These are phyloP conservation scores for Aplocera efformata DNA, from an alignment of 2,888 invertebrate species.

Conservation along the genomic window DNA sequence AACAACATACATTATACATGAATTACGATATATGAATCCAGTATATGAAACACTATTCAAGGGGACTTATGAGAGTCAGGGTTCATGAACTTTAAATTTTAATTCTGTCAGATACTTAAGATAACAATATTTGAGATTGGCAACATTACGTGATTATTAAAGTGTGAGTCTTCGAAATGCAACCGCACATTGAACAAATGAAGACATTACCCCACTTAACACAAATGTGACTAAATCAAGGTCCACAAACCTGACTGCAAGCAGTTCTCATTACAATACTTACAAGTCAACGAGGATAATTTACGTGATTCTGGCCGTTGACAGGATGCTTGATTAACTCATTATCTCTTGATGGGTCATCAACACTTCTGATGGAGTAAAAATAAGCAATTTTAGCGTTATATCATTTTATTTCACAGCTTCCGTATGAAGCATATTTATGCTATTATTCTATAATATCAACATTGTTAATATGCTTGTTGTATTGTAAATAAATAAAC, in stretches of 20 bases:
- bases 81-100: no score
- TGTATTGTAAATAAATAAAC: no score
- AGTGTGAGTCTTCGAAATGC: no score
- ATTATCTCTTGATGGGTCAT: constrained; percentile 45
- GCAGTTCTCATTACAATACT: constrained; percentile 5
- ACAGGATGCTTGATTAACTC: constrained; percentile 58
- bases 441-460: no score
- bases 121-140: no score
- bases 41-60: no score
- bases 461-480: no score
- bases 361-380: constrained; percentile 26
- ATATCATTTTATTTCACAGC: not conserved
- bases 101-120: no score
- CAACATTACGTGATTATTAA: no score
- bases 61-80: no score
- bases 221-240: not conserved
- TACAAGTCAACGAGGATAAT: constrained; percentile 24
- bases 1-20: no score
- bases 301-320: constrained; percentile 17
- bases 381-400: constrained; percentile 3
- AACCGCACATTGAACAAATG: not conserved
- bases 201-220: not conserved
- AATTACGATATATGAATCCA: no score
- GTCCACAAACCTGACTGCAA: not conserved
- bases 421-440: constrained; percentile 1